phyloP scores from a whole-genome alignment of 2,797 vertebrate genomes.

The Coilia nasus region DNA sequence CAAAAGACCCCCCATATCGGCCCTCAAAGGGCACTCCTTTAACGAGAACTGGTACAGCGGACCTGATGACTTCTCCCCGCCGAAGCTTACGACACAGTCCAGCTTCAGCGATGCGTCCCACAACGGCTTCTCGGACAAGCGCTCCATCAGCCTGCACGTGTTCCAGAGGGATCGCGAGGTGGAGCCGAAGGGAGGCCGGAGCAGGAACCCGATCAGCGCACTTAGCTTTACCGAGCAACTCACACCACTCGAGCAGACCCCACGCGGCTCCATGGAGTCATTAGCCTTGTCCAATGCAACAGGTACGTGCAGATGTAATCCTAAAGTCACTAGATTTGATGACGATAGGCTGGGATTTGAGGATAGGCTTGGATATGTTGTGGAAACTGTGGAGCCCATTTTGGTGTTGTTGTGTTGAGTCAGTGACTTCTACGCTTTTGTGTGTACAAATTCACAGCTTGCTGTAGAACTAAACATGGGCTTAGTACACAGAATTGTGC shows the following conservation, averaged over 20 bases:
- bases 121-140: slow-evolving; percentile 86
- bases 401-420: too few species aligned
- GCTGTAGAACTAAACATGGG: background rate
- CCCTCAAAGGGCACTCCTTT: slow-evolving; percentile 86
- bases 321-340: background rate
- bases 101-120: slow-evolving; percentile 88
- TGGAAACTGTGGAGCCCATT: too few species aligned
- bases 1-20: slow-evolving; percentile 84
- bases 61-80: slow-evolving; percentile 85
- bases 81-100: slow-evolving; percentile 87
- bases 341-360: too few species aligned
- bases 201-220: slow-evolving; percentile 91
- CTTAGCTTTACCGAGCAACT: slow-evolving; percentile 91
- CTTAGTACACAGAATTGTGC: background rate
- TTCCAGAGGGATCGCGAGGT: slow-evolving; percentile 85
- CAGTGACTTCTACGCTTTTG: too few species aligned
- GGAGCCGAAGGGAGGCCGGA: slow-evolving; percentile 80
- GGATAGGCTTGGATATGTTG: too few species aligned
- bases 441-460: too few species aligned
- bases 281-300: slow-evolving; percentile 89
- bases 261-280: slow-evolving; percentile 94
- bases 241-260: slow-evolving; percentile 90
- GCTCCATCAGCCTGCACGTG: slow-evolving; percentile 88
- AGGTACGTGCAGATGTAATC: slow-evolving; percentile 71
- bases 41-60: slow-evolving; percentile 88